Percentiles rank a stretch among this genome's conserved stretches.
Conservation (phyloP, 2,113 vertebrate genomes). For the Burhinus oedicnemus region DNA sequence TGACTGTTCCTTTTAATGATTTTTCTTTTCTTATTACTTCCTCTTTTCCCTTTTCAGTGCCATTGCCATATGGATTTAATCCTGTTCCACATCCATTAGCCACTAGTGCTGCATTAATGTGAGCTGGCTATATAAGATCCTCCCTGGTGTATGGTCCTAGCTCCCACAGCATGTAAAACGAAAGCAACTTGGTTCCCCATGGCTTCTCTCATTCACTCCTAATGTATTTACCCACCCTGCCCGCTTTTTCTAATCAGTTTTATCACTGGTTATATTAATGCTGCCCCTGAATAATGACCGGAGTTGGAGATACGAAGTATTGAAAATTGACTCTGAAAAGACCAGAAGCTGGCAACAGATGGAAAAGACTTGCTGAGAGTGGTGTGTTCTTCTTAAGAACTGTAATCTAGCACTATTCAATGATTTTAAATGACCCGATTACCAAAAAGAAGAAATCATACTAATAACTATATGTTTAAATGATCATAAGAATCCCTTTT, state of each 20-base stretch:
- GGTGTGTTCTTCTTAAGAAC: neutral
- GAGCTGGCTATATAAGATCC: slow-evolving; percentile 8
- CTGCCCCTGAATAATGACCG: neutral
- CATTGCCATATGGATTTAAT: slow-evolving; percentile 45
- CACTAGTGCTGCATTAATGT: slow-evolving; percentile 32
- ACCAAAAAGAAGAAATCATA: neutral
- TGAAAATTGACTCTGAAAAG: neutral
- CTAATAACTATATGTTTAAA: neutral
- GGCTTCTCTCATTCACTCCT: slow-evolving; percentile 35
- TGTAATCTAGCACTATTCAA: neutral
- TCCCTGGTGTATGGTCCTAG: slow-evolving; percentile 30
- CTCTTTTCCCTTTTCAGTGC: slow-evolving; percentile 16
- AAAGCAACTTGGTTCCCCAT: slow-evolving; percentile 26
- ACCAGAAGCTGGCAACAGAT: neutral
- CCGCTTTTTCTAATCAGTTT: slow-evolving; percentile 14
- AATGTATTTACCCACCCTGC: slow-evolving; percentile 37
- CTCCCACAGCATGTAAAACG: slow-evolving; percentile 1
- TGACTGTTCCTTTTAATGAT: neutral
- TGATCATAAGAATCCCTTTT: neutral
- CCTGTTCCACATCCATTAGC: neutral
- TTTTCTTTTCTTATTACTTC: neutral
- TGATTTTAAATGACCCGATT: neutral
- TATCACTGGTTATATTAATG: neutral
- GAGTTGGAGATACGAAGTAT: neutral
- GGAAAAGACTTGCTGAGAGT: neutral